Base-by-base conservation (phyloP, 2,888 invertebrate species). In the Pristionchus arcanus region DNA sequence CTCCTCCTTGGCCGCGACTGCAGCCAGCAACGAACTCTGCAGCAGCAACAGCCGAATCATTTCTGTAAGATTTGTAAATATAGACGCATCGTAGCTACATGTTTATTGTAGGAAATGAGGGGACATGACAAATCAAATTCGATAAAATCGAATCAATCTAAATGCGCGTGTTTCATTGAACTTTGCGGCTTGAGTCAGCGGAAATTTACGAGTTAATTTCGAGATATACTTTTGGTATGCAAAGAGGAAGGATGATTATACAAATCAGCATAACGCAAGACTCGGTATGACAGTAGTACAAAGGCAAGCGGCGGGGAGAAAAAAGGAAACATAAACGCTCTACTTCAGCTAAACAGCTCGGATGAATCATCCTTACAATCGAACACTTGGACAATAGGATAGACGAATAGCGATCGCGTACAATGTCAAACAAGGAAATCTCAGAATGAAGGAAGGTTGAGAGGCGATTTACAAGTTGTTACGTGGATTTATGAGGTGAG, bases 1-100 rank as follows among this genome's bases (percentile, higher is more conserved):
- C 77, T 77, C 77, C 77, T 77, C 77, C 42, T 77, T 77, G 15
- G 77, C 77, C 11, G 77, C 42, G n/a, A 13, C 77, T 25, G 77
- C 77, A 77, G 77, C 77, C 1, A 77, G 34, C 2, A 77, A 25
- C 11, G 42, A 42, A 77, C 25, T 77, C 25, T 21, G 37, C 77
- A 77, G 77, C 37, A 77, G 42, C n/a, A 77, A 21, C 71, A 71
- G 34, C 71, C 71, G 71, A 16, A 71, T 19, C 77, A 77, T 77
- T 21, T 3, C 77, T 42, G 71, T 9, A 34, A 59, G 59, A 59
- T 19, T 59, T 5, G 25, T 0, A 59, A 59, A 4, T 4, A 59
- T 4, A 59, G 25, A 19, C 4, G 42, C 42, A 42, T 42, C 42
- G 9, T 9, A 42, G 42, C 42, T 42, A 42, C 42, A 42, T 42